phyloP scores from a whole-genome alignment of 2,113 vertebrate species.

The Halichoeres trimaculatus region DNA sequence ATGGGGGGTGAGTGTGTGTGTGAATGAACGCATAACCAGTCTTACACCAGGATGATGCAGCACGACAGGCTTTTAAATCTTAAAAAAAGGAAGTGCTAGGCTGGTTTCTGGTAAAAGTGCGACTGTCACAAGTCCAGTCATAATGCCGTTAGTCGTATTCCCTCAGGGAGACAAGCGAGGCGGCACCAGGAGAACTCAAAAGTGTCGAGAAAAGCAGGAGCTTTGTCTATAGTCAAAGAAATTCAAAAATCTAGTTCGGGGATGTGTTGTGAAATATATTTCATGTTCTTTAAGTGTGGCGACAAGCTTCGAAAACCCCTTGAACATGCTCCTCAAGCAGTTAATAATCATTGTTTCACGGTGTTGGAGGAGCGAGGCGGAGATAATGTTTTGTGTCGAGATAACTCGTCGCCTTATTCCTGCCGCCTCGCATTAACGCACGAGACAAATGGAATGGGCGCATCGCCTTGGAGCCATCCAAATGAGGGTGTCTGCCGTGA shows the following conservation, averaged over 20 bases:
- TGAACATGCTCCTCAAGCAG: conserved; percentile 65
- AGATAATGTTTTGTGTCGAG: conserved; percentile 73
- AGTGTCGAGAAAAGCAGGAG: conserved; percentile 46
- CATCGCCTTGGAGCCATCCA: conserved; percentile 72
- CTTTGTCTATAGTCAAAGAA: conserved; percentile 55
- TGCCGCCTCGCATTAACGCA: conserved; percentile 67
- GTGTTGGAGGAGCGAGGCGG: conserved; percentile 59
- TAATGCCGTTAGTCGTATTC: conserved; percentile 64
- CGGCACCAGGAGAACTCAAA: conserved; percentile 35
- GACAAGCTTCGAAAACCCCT: conserved; percentile 60
- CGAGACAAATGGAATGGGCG: conserved; percentile 68
- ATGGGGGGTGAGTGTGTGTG: conserved; percentile 46
- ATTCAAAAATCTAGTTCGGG: conserved; percentile 28
- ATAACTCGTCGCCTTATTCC: conserved; percentile 68
- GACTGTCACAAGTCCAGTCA: conserved; percentile 65
- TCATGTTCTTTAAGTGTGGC: conserved; percentile 63
- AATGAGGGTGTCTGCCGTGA: conserved; percentile 75
- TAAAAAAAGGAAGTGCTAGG: conserved; percentile 79
- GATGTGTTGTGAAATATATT: conserved; percentile 50
- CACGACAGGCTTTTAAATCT: conserved; percentile 70
- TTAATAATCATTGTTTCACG: conserved; percentile 73
- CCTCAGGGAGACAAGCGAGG: conserved; percentile 17
- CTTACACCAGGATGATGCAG: conserved; percentile 61
- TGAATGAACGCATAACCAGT: conserved; percentile 59
- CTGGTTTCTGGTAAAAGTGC: conserved; percentile 76